These are phyloP conservation scores for Oxycera nigricornis DNA, from an alignment of 2,888 invertebrate genomes.

Conservation along the genomic window DNA sequence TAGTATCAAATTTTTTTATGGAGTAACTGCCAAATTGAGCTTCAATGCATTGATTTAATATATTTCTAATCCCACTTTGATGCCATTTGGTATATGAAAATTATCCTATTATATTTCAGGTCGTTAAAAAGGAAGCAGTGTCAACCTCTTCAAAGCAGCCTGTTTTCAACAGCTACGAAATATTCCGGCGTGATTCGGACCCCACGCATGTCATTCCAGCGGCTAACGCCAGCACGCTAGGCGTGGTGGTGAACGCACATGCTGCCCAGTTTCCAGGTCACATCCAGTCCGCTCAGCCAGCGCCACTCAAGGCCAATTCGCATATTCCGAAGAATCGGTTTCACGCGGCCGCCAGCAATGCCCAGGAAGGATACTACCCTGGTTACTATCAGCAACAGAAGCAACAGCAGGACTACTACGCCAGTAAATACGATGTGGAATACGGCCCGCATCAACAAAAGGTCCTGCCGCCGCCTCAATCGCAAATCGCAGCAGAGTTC, in stretches of 20 bases:
- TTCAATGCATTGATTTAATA: no score
- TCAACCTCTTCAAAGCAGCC: slow-evolving; percentile 60
- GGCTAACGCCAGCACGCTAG: background rate
- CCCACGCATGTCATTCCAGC: slow-evolving; percentile 38
- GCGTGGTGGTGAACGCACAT: slow-evolving; percentile 40
- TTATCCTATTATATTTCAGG: slow-evolving; percentile 52
- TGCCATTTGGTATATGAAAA: no score
- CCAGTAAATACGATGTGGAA: slow-evolving; percentile 61
- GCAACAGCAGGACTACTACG: slow-evolving; percentile 56
- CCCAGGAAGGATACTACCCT: slow-evolving; percentile 55
- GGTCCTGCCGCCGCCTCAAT: slow-evolving; percentile 30
- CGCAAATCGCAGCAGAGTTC: slow-evolving; percentile 47
- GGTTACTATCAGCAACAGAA: slow-evolving; percentile 53
- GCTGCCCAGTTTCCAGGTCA: slow-evolving; percentile 40
- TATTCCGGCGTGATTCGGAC: slow-evolving; percentile 48
- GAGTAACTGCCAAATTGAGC: no score
- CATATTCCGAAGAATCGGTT: slow-evolving; percentile 40
- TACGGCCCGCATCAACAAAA: slow-evolving; percentile 52
- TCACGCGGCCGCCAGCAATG: slow-evolving; percentile 28
- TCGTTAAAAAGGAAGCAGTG: slow-evolving; percentile 61
- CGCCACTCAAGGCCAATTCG: slow-evolving; percentile 16
- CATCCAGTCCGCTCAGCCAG: slow-evolving; percentile 22
- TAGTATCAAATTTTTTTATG: no score
- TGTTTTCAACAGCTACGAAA: slow-evolving; percentile 58
- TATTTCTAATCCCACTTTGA: no score